Conservation (phyloP, 2,113 vertebrate genomes). For the Prinia subflava region DNA sequence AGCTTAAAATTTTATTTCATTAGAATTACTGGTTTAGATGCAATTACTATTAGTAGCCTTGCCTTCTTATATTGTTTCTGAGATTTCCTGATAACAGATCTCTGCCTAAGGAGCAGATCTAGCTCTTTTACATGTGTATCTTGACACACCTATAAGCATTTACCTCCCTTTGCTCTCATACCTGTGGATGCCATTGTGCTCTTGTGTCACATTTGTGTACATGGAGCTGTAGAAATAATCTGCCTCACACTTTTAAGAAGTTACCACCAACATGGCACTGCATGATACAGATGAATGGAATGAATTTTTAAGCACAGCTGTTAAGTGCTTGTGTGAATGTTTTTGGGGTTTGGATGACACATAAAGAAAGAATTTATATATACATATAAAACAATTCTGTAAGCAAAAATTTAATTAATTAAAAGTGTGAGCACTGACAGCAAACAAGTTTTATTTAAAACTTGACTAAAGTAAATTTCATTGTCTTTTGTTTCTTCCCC, state of each 20-base stretch:
- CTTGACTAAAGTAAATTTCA: not conserved
- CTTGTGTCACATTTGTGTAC: not conserved
- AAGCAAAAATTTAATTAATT: not conserved
- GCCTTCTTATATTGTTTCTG: not conserved
- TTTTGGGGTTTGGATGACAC: not conserved
- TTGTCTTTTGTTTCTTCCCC: not conserved
- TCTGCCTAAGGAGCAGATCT: not conserved
- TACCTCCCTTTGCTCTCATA: not conserved
- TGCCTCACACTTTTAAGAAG: not conserved
- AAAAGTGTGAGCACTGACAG: not conserved
- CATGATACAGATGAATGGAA: not conserved
- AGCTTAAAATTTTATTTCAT: not conserved
- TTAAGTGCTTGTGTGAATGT: not conserved
- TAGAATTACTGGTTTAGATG: not conserved
- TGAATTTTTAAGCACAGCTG: not conserved
- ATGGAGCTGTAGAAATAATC: not conserved
- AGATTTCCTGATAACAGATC: not conserved
- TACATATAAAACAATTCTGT: not conserved
- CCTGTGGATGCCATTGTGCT: not conserved
- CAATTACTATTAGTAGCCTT: not conserved
- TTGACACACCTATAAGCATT: not conserved
- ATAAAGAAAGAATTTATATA: not conserved
- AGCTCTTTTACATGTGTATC: not conserved
- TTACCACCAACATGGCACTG: not conserved
- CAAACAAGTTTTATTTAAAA: not conserved